A percentile compares a stretch with the other conserved stretches of the same genome.
phyloP scores from a whole-genome alignment of 1,140 invertebrate genomes.

The Cataglyphis hispanica region DNA sequence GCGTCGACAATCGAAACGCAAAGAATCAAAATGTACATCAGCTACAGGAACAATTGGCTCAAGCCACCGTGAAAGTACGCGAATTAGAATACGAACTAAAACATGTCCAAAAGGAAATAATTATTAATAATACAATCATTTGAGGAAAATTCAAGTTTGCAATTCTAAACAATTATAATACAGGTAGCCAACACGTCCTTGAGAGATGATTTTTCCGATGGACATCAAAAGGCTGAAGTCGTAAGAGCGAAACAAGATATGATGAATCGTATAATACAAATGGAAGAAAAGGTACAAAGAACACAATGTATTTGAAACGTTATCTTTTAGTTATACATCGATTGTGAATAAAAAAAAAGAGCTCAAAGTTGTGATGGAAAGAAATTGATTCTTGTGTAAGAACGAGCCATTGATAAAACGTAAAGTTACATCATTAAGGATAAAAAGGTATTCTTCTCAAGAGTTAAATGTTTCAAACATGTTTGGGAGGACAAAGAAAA shows the following conservation, averaged over 20 bases:
- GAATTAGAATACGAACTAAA: slow-evolving; percentile 82
- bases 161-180: slow-evolving; percentile 8
- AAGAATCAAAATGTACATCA: slow-evolving; percentile 73
- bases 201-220: slow-evolving; percentile 81
- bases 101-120: slow-evolving; percentile 76
- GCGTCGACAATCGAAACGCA: slow-evolving; percentile 73
- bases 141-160: background rate
- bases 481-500: no score
- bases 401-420: background rate
- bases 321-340: background rate
- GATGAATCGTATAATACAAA: slow-evolving; percentile 85
- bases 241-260: slow-evolving; percentile 84
- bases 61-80: slow-evolving; percentile 84
- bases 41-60: slow-evolving; percentile 82
- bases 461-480: background rate
- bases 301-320: slow-evolving; percentile 14
- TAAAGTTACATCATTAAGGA: background rate
- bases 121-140: background rate
- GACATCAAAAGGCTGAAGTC: slow-evolving; percentile 82
- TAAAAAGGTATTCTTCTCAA: background rate
- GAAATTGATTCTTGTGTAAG: background rate
- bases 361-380: background rate
- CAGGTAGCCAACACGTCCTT: slow-evolving; percentile 66
- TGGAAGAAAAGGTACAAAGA: slow-evolving; percentile 83
- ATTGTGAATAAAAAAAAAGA: background rate